Evolutionary conservation across 2,113 vertebrate species (phyloP).

Genomic region (Elephantulus edwardii): DNA sequence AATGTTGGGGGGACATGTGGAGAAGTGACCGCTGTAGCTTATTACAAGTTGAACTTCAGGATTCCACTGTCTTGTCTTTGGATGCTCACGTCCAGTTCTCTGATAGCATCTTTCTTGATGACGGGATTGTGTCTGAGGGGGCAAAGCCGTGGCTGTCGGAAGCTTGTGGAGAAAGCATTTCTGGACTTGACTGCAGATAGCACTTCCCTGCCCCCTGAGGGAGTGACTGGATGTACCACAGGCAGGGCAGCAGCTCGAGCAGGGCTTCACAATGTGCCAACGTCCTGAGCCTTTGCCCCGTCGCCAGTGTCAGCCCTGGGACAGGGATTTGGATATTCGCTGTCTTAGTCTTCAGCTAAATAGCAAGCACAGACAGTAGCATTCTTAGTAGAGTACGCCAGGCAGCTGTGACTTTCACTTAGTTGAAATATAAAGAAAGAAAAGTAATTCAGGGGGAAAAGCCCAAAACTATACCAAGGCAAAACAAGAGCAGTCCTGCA

Average conservation of each 20-base stretch:
- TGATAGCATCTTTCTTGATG: neutral
- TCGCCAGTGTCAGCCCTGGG: neutral
- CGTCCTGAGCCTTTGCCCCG: neutral
- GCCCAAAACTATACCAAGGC: neutral
- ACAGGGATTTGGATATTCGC: neutral
- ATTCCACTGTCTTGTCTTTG: accelerated
- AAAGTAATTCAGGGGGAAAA: neutral
- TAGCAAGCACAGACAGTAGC: too few relatives aligned
- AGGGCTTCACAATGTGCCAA: neutral
- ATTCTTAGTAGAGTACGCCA: neutral
- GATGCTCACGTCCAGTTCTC: neutral
- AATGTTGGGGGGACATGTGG: too few relatives aligned
- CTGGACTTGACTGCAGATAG: neutral
- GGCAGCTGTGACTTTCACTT: neutral
- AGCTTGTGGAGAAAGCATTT: neutral
- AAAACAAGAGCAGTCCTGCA: neutral
- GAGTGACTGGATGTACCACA: too few relatives aligned
- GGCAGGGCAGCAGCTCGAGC: neutral
- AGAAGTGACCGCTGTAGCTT: too few relatives aligned
- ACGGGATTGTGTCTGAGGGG: neutral
- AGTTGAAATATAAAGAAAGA: neutral
- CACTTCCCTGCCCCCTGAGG: neutral
- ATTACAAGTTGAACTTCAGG: neutral
- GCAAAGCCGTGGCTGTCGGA: neutral
- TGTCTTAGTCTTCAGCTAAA: too few relatives aligned